Evolutionary conservation across 2,797 vertebrate genomes (phyloP), one percentile per base, ranked within the genome.

Genomic region (Hemibagrus guttatus): DNA sequence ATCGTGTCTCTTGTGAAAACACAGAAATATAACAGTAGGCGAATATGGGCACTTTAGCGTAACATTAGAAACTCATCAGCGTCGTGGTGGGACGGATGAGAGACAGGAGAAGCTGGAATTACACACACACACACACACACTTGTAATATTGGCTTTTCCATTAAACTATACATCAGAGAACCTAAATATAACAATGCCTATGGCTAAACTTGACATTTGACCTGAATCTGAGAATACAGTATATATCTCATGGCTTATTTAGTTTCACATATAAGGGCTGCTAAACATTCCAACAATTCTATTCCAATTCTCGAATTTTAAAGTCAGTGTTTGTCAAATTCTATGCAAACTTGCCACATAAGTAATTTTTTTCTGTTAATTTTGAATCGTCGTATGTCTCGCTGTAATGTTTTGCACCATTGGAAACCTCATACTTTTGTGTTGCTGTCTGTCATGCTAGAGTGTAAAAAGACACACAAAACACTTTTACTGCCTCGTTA

Each of bases 21-120:
- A 79, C 74, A 54, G 12, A 49, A 87, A 81, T 64, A 87, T 31
- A 87, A 63, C 63, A 80, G 64, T 63, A 42, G 54, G n/a, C 26
- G n/a, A 79, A 84, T 61, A 42, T 71, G 74, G 39, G 52, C 82
- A 87, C 86, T 84, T 76, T 79, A 66, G 4, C 12, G 64, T 80
- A 80, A 87, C 82, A 63, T 84, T 69, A 84, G 74, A 84, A 84
- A 79, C 81, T 68, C 63, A 69, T 64, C 72, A 84, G 23, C 69
- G 49, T 19, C 9, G 9, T 11, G 59, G 68, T 42, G 49, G 61
- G 49, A 79, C 81, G n/a, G n/a, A 23, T 39, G 54, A 71, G 54
- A 28, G 54, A 71, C 72, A 28, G 52, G 35, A 63, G n/a, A 76
- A 64, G 9, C n/a, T 64, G 42, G 19, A 64, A 76, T 76, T 76